Conservation (phyloP, 2,888 invertebrate species). For the Mallateleia sp. region DNA sequence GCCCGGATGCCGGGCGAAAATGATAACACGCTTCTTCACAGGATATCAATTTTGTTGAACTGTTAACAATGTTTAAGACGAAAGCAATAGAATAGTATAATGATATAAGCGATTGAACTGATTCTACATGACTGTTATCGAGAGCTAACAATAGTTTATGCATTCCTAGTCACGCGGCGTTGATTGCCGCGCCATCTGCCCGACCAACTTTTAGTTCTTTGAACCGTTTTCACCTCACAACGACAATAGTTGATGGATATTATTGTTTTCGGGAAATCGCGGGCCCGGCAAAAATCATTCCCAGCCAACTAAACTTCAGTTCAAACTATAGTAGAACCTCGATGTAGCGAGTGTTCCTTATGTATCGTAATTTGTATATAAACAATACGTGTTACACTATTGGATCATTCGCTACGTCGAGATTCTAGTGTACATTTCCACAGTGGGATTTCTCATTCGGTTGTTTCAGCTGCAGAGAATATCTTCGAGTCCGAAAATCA, state of each 20-base stretch:
- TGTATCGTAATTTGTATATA: no score
- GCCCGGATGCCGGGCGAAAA: neutral
- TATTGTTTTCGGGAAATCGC: neutral
- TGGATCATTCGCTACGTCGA: no score
- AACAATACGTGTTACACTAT: no score
- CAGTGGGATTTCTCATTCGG: no score
- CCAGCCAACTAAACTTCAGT: no score
- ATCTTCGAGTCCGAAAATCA: no score
- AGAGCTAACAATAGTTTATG: slow-evolving; percentile 78
- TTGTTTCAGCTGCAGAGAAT: no score
- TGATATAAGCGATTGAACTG: slow-evolving; percentile 70
- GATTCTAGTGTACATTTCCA: no score
- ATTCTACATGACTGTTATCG: slow-evolving; percentile 76
- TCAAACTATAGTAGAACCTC: no score
- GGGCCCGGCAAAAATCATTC: neutral
- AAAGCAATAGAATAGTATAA: slow-evolving; percentile 85
- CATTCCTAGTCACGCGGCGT: slow-evolving; percentile 89
- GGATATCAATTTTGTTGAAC: slow-evolving; percentile 89
- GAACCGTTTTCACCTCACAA: slow-evolving; percentile 64
- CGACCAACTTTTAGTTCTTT: slow-evolving; percentile 66
- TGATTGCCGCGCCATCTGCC: slow-evolving; percentile 89
- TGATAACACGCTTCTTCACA: slow-evolving; percentile 82
- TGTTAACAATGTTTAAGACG: slow-evolving; percentile 89
- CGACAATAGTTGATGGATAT: slow-evolving; percentile 53
- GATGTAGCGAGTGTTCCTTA: no score